phyloP scores from a whole-genome alignment of 1,140 invertebrate species.

The Aporrectodea caliginosa region DNA sequence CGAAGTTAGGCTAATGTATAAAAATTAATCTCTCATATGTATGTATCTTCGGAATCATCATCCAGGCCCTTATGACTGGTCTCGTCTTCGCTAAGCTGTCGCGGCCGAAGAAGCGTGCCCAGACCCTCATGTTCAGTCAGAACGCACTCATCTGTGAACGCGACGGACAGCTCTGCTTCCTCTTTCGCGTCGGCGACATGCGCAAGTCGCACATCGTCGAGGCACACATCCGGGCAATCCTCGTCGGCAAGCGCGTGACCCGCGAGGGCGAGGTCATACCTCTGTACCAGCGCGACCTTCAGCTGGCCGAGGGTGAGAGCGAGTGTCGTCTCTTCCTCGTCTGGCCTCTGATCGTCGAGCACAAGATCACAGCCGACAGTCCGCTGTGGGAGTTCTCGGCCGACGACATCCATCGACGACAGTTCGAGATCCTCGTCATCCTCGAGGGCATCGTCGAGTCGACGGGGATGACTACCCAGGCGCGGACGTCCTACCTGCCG shows the following conservation, averaged over 20 bases:
- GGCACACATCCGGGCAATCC: conserved; percentile 73
- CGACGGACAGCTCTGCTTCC: conserved; percentile 70
- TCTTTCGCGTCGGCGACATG: conserved; percentile 49
- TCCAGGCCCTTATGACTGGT: conserved; percentile 32
- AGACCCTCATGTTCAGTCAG: conserved; percentile 31
- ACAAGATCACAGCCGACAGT: conserved; percentile 1
- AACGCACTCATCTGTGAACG: conserved; percentile 60
- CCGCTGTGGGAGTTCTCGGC: conserved; percentile 35
- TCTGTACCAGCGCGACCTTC: conserved; percentile 8
- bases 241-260: conserved; percentile 48
- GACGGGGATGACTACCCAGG: conserved; percentile 38
- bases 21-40: too few relatives aligned
- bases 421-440: conserved; percentile 39
- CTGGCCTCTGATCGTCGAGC: conserved; percentile 8
- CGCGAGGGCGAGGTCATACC: conserved; percentile 21
- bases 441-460: conserved; percentile 39
- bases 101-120: conserved; percentile 28
- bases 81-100: conserved; percentile 34
- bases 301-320: background rate
- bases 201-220: conserved; percentile 90
- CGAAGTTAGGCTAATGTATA: too few relatives aligned
- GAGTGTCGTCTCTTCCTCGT: background rate
- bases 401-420: conserved; percentile 20
- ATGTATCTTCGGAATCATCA: conserved; percentile 34
- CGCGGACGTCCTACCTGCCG: conserved; percentile 38